These are phyloP conservation scores for Camponotus floridanus DNA, from an alignment of 1,140 invertebrate genomes.

Conservation along the genomic window DNA sequence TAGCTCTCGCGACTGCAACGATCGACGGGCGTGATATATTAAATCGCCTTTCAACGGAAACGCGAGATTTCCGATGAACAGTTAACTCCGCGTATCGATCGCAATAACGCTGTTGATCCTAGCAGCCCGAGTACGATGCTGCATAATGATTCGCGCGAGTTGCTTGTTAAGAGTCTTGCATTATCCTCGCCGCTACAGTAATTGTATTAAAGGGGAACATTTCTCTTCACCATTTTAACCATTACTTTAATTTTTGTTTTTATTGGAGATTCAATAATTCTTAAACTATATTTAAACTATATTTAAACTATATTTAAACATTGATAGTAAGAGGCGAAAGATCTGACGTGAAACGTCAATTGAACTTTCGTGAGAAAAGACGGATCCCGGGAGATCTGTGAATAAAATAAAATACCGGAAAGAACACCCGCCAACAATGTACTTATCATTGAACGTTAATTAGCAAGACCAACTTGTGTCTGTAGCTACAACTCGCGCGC, in stretches of 20 bases:
- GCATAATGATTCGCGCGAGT: conserved; percentile 24
- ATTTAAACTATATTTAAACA: not conserved
- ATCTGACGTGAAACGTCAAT: not conserved
- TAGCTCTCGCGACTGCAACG: conserved; percentile 66
- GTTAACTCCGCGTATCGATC: conserved; percentile 50
- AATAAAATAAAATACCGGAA: conserved; percentile 1
- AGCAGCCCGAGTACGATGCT: conserved; percentile 50
- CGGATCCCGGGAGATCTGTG: not conserved
- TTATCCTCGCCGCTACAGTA: conserved; percentile 11
- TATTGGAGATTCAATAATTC: not conserved
- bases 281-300: not conserved
- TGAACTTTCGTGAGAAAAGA: not conserved
- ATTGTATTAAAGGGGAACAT: not conserved
- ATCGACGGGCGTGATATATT: conserved; percentile 65
- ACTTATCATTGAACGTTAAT: conserved; percentile 75
- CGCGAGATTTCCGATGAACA: conserved; percentile 63
- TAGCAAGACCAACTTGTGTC: conserved; percentile 61
- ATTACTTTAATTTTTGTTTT: not conserved
- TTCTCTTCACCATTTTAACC: conserved; percentile 15
- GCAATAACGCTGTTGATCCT: conserved; percentile 55
- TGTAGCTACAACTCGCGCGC: not conserved
- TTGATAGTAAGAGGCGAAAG: not conserved
- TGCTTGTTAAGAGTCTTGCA: not conserved
- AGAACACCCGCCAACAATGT: conserved; percentile 63
- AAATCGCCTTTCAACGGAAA: conserved; percentile 67